These are phyloP conservation scores for Argya squamiceps DNA, from an alignment of 2,797 vertebrate genomes.

Conservation along the genomic window DNA sequence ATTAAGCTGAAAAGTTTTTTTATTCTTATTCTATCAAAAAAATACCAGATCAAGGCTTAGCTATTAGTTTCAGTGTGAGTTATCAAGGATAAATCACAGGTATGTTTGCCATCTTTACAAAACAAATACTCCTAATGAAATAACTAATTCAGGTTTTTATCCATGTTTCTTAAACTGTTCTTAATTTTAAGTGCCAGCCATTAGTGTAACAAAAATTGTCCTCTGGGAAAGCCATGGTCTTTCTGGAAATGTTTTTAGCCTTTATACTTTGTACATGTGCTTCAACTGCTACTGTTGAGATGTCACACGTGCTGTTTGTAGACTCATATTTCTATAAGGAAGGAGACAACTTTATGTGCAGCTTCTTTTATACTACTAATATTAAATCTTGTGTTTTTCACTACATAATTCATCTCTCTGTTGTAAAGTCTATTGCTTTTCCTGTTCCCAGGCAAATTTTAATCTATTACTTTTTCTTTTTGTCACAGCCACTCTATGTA, in stretches of 20 bases:
- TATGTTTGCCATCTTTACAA: neutral
- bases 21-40: neutral
- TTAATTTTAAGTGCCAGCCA: constrained; percentile 17
- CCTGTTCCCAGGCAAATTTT: neutral
- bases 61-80: constrained; percentile 35
- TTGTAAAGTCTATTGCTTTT: constrained; percentile 15
- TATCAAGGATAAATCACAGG: constrained; percentile 42
- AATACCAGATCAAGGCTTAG: constrained; percentile 22
- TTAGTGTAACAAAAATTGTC: constrained; percentile 4
- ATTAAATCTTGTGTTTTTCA: neutral
- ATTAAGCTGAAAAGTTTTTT: constrained; percentile 51
- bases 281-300: neutral
- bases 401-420: neutral
- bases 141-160: neutral
- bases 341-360: constrained; percentile 20
- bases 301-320: neutral
- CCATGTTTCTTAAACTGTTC: neutral
- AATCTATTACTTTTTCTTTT: neutral
- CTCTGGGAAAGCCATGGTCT: neutral
- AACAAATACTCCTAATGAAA: constrained; percentile 10
- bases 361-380: neutral
- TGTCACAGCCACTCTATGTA: neutral
- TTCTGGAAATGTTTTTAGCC: neutral
- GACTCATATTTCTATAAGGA: constrained; percentile 8
- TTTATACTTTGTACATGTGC: neutral